phyloP scores from a whole-genome alignment of 2,113 vertebrate genomes.

The Psittacula cyanocephala region DNA sequence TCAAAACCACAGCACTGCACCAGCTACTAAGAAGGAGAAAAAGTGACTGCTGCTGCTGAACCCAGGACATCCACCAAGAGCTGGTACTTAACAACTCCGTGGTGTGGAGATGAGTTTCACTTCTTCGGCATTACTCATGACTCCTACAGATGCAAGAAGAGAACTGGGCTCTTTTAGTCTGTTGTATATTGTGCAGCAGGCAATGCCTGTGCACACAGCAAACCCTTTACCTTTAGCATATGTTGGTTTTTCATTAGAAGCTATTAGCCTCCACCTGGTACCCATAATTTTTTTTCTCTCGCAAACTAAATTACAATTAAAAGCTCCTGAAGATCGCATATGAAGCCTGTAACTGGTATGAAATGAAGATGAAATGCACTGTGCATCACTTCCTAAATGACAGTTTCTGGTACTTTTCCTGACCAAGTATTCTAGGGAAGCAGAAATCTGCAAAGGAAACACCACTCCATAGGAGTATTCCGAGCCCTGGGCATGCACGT shows the following conservation, averaged over 20 bases:
- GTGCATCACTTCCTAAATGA: background rate
- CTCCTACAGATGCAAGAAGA: background rate
- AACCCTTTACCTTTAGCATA: background rate
- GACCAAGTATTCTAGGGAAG: background rate
- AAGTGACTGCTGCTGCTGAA: too few species aligned
- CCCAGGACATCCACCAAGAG: too few species aligned
- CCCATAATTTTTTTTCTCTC: background rate
- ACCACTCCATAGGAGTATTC: background rate
- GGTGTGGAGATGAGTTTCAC: background rate
- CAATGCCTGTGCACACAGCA: background rate
- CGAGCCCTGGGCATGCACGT: accelerated
- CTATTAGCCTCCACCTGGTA: background rate
- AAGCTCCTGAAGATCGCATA: background rate
- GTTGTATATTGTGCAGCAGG: background rate
- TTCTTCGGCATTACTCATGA: background rate
- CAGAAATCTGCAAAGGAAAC: background rate
- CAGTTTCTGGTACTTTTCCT: background rate
- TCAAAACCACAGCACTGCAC: too few species aligned
- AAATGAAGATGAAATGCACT: background rate
- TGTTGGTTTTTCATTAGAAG: background rate
- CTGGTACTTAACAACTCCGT: background rate
- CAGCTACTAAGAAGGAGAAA: too few species aligned
- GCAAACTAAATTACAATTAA: background rate
- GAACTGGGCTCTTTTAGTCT: background rate
- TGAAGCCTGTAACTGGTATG: background rate